Percentiles rank a stretch among this genome's conserved stretches.
Conservation (phyloP, 2,797 vertebrate genomes). For the Falco peregrinus region DNA sequence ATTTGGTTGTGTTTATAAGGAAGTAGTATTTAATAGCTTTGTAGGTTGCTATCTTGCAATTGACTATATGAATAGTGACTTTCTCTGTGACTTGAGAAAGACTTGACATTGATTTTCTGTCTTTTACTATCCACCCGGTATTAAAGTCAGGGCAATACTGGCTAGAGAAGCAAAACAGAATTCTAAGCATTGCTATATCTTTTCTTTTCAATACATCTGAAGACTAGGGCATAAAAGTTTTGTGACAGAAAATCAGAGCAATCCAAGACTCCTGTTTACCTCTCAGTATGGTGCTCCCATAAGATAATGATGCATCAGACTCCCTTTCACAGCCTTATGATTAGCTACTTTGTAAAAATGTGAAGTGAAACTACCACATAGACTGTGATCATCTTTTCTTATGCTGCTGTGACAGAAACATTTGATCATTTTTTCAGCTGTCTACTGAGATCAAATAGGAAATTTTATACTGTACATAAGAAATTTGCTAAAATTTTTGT, state of each 20-base stretch:
- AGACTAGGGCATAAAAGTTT: not conserved
- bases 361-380: not conserved
- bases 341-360: not conserved
- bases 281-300: not conserved
- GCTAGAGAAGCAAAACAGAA: not conserved
- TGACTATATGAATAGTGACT: not conserved
- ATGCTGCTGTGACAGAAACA: not conserved
- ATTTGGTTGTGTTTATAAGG: not conserved
- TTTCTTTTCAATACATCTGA: not conserved
- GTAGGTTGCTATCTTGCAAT: not conserved
- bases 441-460: not conserved
- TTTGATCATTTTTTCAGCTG: not conserved
- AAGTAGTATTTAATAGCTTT: not conserved
- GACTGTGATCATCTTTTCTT: not conserved
- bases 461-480: not conserved
- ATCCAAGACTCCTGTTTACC: not conserved
- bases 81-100: not conserved
- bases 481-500: not conserved
- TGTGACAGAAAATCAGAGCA: not conserved
- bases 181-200: not conserved
- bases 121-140: not conserved
- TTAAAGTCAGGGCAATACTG: not conserved
- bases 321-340: not conserved
- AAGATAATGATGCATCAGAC: not conserved
- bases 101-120: not conserved